Evolutionary conservation across 2,113 vertebrate genomes (phyloP).

Genomic region (Petrocephalus zakoni): DNA sequence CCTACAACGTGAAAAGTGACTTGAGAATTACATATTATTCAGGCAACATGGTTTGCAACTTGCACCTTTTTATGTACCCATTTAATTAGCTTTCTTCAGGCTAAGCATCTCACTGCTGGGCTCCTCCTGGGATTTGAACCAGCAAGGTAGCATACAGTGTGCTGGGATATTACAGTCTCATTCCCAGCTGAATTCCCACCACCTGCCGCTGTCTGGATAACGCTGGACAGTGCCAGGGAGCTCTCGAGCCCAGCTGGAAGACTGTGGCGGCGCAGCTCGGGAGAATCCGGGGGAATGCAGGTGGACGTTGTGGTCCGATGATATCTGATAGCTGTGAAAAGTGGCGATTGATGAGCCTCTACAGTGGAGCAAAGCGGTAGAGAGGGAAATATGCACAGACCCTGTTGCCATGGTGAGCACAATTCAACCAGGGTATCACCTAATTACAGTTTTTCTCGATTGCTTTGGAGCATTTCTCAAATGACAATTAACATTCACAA

Average conservation of each 20-base stretch:
- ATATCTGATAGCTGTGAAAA: not conserved
- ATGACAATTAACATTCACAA: no score
- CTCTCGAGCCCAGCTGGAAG: not conserved
- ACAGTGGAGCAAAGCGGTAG: conserved; percentile 53
- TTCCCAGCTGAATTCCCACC: not conserved
- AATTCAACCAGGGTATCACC: conserved; percentile 51
- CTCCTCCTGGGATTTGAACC: not conserved
- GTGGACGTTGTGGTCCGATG: not conserved
- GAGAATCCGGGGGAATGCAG: not conserved
- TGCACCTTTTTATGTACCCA: not conserved
- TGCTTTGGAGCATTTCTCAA: no score
- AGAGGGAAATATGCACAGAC: conserved; percentile 55
- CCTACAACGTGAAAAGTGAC: not conserved
- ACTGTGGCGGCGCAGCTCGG: no score
- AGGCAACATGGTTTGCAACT: not conserved
- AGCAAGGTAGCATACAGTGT: not conserved
- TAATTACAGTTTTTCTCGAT: conserved; percentile 34
- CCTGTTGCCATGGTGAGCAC: conserved; percentile 60
- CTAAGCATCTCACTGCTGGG: not conserved
- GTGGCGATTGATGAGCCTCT: conserved; percentile 24
- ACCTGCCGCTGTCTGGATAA: not conserved
- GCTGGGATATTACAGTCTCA: not conserved
- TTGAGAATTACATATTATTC: not conserved
- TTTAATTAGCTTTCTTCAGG: not conserved
- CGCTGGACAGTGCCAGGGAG: not conserved